A percentile compares a stretch with the other conserved stretches of the same genome.
phyloP scores from a whole-genome alignment of 1,140 invertebrate species.

The Doryteuthis pealeii region DNA sequence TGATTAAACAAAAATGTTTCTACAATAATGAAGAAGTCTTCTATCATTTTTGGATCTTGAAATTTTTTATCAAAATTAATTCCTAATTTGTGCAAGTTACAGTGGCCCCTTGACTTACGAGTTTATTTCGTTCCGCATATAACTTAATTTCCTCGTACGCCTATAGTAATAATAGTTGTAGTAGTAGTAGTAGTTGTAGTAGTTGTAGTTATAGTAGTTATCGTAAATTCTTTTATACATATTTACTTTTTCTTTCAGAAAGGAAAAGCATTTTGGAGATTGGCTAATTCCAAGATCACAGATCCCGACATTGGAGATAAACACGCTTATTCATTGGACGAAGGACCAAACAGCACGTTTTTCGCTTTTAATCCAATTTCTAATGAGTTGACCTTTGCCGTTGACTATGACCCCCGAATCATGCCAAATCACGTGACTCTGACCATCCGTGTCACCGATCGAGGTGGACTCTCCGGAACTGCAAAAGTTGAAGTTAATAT shows the following conservation, averaged over 20 bases:
- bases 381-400: not conserved
- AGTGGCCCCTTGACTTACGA: too few species aligned
- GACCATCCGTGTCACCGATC: not conserved
- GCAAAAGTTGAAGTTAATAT: not conserved
- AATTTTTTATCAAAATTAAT: too few species aligned
- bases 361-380: not conserved
- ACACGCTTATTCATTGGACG: not conserved
- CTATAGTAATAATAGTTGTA: too few species aligned
- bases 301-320: not conserved
- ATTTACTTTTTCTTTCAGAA: constrained; percentile 8
- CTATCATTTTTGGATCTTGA: too few species aligned
- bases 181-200: too few species aligned
- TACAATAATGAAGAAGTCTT: too few species aligned
- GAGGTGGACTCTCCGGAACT: not conserved
- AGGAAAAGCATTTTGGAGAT: not conserved
- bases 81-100: too few species aligned
- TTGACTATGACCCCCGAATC: not conserved
- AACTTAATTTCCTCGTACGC: too few species aligned
- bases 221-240: too few species aligned
- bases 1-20: too few species aligned
- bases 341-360: not conserved
- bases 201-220: too few species aligned
- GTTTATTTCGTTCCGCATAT: too few species aligned
- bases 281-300: not conserved
- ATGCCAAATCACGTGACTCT: not conserved